A percentile compares a stretch with the other conserved stretches of the same genome.
Evolutionary conservation across 2,113 vertebrate genomes (phyloP).

Genomic region (human (Homo sapiens)): DNA sequence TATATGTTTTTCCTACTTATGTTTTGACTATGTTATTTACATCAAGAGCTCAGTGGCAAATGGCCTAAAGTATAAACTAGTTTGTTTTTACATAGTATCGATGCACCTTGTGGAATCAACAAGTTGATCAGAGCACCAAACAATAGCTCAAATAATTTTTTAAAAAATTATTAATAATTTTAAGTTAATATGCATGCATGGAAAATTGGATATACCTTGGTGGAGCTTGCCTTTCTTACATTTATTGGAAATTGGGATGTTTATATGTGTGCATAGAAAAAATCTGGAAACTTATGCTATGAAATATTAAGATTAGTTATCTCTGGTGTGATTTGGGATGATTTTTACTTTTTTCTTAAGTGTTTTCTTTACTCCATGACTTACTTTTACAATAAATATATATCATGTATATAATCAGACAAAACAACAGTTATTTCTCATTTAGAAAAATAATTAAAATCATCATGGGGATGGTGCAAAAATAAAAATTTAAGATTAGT

Average conservation of each 20-base stretch:
- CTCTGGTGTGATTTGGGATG: background rate
- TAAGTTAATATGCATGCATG: background rate
- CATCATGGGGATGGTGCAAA: background rate
- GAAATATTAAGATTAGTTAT: background rate
- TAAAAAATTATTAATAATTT: background rate
- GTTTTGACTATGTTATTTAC: background rate
- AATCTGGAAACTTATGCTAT: background rate
- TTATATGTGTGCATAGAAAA: background rate
- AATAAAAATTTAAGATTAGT: background rate
- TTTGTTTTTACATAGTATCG: background rate
- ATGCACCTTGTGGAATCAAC: background rate
- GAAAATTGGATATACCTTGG: background rate
- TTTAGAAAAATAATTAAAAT: background rate
- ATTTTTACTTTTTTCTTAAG: slow-evolving; percentile 18
- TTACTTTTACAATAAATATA: background rate
- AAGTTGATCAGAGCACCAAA: background rate
- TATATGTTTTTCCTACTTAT: background rate
- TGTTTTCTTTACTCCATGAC: background rate
- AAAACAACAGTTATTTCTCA: background rate
- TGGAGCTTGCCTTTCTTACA: background rate
- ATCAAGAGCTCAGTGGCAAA: background rate
- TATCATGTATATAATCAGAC: background rate
- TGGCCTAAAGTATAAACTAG: background rate
- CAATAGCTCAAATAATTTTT: background rate
- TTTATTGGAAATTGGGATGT: background rate